Percentiles rank a stretch among this genome's conserved stretches.
phyloP scores from a whole-genome alignment of 2,113 vertebrate species.

The Dissostichus mawsoni region DNA sequence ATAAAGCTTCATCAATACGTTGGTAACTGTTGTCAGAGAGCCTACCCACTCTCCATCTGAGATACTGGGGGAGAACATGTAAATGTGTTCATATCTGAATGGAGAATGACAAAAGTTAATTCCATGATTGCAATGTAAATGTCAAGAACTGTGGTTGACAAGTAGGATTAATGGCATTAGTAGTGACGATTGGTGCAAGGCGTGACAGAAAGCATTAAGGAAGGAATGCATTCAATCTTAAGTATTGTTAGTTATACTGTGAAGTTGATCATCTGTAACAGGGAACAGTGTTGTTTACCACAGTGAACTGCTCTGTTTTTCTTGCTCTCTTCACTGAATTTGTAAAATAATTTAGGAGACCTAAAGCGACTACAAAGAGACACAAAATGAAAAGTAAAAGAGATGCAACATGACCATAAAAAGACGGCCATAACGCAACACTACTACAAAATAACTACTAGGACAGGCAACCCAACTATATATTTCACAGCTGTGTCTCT shows the following conservation, averaged over 20 bases:
- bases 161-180: constrained; percentile 3
- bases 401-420: not conserved
- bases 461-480: not conserved
- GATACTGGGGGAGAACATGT: constrained; percentile 21
- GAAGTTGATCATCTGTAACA: not conserved
- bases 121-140: not conserved
- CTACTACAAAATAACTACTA: not conserved
- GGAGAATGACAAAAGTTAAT: constrained; percentile 34
- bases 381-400: not conserved
- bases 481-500: not conserved
- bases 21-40: constrained; percentile 37
- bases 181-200: not conserved
- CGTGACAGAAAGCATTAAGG: not conserved
- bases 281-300: not conserved
- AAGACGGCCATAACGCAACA: not conserved
- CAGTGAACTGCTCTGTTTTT: constrained; percentile 5
- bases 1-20: constrained; percentile 59
- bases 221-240: not conserved
- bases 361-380: not conserved
- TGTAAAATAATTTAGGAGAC: not conserved
- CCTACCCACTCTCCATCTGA: constrained; percentile 21
- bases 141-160: constrained; percentile 7
- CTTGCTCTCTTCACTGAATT: constrained; percentile 18
- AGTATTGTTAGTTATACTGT: constrained; percentile 8
- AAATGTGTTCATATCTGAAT: constrained; percentile 52